Evolutionary conservation across 2,888 invertebrate species (phyloP), one percentile per base, ranked within the genome.

Genomic region (Camponotus fellah): DNA sequence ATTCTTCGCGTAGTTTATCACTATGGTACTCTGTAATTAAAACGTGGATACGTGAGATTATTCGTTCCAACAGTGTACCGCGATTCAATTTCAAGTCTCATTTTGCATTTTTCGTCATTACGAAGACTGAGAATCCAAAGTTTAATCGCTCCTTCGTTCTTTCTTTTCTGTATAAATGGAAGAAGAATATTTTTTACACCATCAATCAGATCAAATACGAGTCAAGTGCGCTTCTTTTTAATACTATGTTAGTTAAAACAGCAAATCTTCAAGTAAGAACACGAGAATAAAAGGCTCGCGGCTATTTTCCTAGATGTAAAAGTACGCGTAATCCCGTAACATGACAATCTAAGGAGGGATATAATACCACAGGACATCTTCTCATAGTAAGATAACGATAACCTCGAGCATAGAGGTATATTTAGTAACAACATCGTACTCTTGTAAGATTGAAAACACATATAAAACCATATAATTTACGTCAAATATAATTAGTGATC

Each of bases 401-500:
- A 71, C 21, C 71, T 17, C n/a, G 12, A 58, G 34, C 71, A n/a
- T 43, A 56, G 53, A 53, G 17, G 17, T 58, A 80, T 60, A 80
- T 60, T 46, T 72, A 34, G 58, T 60, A 80, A 80, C 79, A 72
- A 37, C 74, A 26, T 71, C 58, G 72, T 72, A 72, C 12, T n/a
- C n/a, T 72, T 21, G 60, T 34, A 60, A 80, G 74, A 80, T 80
- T 80, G 79, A 72, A 60, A 72, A 80, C 60, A 72, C 43, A 60
- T 46, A 60, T 46, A 46, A 53, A 60, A 71, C 58, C 72, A 3
- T 79, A 43, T 49, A 60, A 72, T 80, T 72, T 72, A 34, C 60
- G 74, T 80, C 79, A 80, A 72, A 60, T 32, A 17, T 80, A 80
- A 80, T 80, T 80, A 80, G 71, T 40, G 46, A 43, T 34, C 34